Base-by-base conservation (phyloP, 2,888 invertebrate genomes). In the Nomada lathburiana region DNA sequence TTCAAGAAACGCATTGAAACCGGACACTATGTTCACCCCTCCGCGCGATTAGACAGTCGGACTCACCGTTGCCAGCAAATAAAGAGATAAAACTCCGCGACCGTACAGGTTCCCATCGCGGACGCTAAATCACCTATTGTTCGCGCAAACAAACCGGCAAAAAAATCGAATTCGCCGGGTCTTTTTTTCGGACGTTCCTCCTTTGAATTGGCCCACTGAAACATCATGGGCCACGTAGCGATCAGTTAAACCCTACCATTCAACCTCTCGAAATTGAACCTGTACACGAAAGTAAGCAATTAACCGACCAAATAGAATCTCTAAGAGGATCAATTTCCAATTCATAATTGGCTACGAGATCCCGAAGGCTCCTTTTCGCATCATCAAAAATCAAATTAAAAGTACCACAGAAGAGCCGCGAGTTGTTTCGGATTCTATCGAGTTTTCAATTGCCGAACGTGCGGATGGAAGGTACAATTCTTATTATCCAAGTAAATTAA, bases 91-190 rank as follows among this genome's bases (percentile, higher is more conserved):
- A 70, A 80, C 53, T 36, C 2, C n/a, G 36, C 70, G 59, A 36
- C 59, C 44, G 67, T 75, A 77, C 42, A 42, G 50, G 72, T 67
- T 71, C 80, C 81, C 77, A 78, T 65, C 62, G 53, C 60, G 7
- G 13, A 26, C 20, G 81, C 50, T 72, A 80, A 80, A 80, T 80
- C 81, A 80, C 81, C 80, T 62, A 80, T 80, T 80, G 80, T 80
- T 63, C 52, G 20, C n/a, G 20, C 20, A 20, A 63, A 52, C 36
- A 36, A 36, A 36, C 7, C 0, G 7, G 1, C 36, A 72, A 50
- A 80, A 80, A 80, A 72, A 73, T 73, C n/a, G 42, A 62, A 65
- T 71, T 53, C 70, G 64, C 50, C 50, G 50, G 36, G 36, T 36
- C 36, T 36, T 72, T 64, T 55, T 81, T 36, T 55, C 80, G 52